Conservation (phyloP, 2,888 invertebrate species). For the Cabera pusaria region DNA sequence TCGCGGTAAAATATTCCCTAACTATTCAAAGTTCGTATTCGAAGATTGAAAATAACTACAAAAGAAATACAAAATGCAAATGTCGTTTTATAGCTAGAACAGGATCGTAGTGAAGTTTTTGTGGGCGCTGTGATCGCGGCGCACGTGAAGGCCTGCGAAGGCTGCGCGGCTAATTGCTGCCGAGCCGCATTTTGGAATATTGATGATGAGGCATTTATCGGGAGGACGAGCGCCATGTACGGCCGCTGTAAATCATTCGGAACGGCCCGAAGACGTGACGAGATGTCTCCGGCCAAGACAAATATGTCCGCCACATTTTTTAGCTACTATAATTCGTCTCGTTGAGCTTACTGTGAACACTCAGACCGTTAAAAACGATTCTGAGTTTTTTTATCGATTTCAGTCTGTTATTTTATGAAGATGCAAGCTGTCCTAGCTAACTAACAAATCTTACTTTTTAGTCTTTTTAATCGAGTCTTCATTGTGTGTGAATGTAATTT, state of each 20-base stretch:
- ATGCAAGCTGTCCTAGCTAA: slow-evolving; percentile 11
- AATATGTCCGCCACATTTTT: slow-evolving; percentile 74
- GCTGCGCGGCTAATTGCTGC: slow-evolving; percentile 78
- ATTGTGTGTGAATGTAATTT: slow-evolving; percentile 12
- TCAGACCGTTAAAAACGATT: slow-evolving; percentile 46
- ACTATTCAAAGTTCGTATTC: slow-evolving; percentile 27
- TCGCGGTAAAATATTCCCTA: slow-evolving; percentile 26
- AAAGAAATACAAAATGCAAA: slow-evolving; percentile 52
- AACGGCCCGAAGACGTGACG: slow-evolving; percentile 74
- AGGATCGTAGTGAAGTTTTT: slow-evolving; percentile 72
- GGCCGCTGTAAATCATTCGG: slow-evolving; percentile 79
- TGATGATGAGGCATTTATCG: slow-evolving; percentile 82
- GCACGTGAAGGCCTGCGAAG: slow-evolving; percentile 77
- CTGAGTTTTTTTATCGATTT: slow-evolving; percentile 36
- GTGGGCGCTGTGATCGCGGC: slow-evolving; percentile 59
- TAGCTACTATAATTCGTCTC: slow-evolving; percentile 67
- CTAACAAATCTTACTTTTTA: slow-evolving; percentile 26
- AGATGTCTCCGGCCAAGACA: slow-evolving; percentile 75
- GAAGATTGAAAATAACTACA: slow-evolving; percentile 35
- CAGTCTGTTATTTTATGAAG: slow-evolving; percentile 26
- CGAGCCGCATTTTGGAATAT: slow-evolving; percentile 82
- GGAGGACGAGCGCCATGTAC: slow-evolving; percentile 77
- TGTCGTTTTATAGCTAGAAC: slow-evolving; percentile 72
- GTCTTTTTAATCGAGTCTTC: slow-evolving; percentile 20
- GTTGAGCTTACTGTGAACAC: slow-evolving; percentile 56